Evolutionary conservation across 2,888 invertebrate genomes (phyloP), one percentile per base, ranked within the genome.

Genomic region (Eristalis pertinax): DNA sequence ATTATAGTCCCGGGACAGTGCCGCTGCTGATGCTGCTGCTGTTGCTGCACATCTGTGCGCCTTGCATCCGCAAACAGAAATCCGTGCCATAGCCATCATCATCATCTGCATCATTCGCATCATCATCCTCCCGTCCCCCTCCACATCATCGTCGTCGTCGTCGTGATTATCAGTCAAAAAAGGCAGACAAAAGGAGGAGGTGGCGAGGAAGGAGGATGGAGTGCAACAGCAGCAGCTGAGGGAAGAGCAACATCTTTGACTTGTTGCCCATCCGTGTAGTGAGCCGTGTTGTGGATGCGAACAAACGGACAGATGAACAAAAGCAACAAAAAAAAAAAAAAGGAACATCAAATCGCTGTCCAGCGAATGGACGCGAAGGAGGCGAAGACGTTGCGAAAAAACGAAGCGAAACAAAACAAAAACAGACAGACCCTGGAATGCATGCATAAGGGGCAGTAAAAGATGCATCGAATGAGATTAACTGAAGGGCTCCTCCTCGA

Each of bases 381-480:
- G 50, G n/a, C 50, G 60, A 60, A 22, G 24, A 43, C 43, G 43
- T 4, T 19, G 43, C 43, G 4, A 22, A 22, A 8, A 22, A 60
- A 32, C 8, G 10, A 32, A 32, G 1, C 32, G 32, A 32, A 32
- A 32, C 19, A 32, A 38, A 19, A 79, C 70, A 50, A 67, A 76
- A 65, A 41, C 64, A 24, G 50, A 56, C 43, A 50, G 13, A 43
- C 26, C 24, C 60, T 26, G 26, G 60, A 60, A 60, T 60, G 63
- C 56, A 62, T 43, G 56, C 65, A 85, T 69, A 78, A 72, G 70
- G 58, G 73, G 67, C 82, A 56, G 76, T 73, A 80, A 35, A 76
- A 84, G 87, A 87, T 87, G 87, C 87, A 87, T 79, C 86, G 86
- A 75, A 68, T 75, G 67, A 86, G 82, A 86, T 86, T 86, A 86